Percentiles rank a stretch among this genome's conserved stretches.
Conservation (phyloP, 2,113 vertebrate species). For the Notechis scutatus region DNA sequence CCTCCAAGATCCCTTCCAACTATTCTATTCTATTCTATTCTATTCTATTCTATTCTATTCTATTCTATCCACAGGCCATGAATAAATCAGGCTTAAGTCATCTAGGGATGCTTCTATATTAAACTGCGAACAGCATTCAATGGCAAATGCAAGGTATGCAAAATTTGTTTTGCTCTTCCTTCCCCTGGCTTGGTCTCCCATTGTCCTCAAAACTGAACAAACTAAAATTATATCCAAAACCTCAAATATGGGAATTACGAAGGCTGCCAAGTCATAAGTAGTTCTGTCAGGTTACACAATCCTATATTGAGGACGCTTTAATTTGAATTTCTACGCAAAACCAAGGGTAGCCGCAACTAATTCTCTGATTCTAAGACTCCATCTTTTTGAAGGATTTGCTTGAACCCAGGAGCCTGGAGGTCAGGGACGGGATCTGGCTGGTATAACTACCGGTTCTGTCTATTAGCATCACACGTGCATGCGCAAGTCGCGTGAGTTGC, state of each 20-base stretch:
- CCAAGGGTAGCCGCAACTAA: background rate
- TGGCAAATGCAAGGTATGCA: background rate
- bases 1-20: too few species aligned
- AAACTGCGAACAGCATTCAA: background rate
- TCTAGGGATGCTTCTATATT: background rate
- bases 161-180: background rate
- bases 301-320: background rate
- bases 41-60: too few species aligned
- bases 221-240: background rate
- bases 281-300: background rate
- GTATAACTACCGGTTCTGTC: too few species aligned
- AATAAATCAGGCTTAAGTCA: background rate
- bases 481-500: too few species aligned
- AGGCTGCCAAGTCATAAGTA: background rate
- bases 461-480: too few species aligned
- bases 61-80: background rate
- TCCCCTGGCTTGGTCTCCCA: background rate
- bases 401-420: background rate
- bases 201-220: background rate
- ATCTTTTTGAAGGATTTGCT: background rate
- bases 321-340: background rate
- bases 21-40: too few species aligned
- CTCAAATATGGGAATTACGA: background rate
- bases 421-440: too few species aligned
- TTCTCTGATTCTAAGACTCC: background rate